Base-by-base conservation (phyloP, 2,888 invertebrate genomes). In the Drosophila lacicola region DNA sequence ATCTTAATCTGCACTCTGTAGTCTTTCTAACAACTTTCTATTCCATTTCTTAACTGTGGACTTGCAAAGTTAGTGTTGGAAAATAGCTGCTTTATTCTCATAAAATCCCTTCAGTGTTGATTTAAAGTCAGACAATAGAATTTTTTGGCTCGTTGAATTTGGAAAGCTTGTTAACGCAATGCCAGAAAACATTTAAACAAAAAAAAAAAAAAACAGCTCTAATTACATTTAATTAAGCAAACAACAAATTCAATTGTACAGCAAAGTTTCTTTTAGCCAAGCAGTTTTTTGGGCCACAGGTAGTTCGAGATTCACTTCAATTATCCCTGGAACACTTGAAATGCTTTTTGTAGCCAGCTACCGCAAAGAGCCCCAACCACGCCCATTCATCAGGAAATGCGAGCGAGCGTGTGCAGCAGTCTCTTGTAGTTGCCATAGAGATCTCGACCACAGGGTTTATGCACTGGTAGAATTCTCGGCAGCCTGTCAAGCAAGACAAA, bases 401-500 rank as follows among this genome's bases (percentile, higher is more conserved):
- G 29, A 29, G 29, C 29, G 29, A 29, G 8, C 8, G 29, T 29
- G 29, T 47, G 33, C 33, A 39, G 41, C 14, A 11, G 5, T 10
- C 45, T 13, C 13, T 2, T 13, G 10, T 19, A 14, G 36, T 17
- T 42, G 19, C 21, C 19, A 37, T 45, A 21, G 34, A 14, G 13
- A 4, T 14, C n/a, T 17, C 9, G 42, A 17, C 53, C 41, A 33
- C 53, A 53, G 36, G 29, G 29, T 29, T 29, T 29, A 29, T 29
- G 14, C 51, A 14, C 14, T 29, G 25, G 37, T 14, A n/a, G 2
- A 37, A 53, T 53, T 39, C 53, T 0, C 11, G 41, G 29, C 29
- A 41, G 13, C 25, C 36, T 54, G 29, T 10, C 29, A 36, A 9
- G 55, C 68, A 50, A 41, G 13, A 56, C 39, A 57, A 56, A 55